Evolutionary conservation across 2,888 invertebrate genomes (phyloP).

Genomic region (Heteropelma amictum): DNA sequence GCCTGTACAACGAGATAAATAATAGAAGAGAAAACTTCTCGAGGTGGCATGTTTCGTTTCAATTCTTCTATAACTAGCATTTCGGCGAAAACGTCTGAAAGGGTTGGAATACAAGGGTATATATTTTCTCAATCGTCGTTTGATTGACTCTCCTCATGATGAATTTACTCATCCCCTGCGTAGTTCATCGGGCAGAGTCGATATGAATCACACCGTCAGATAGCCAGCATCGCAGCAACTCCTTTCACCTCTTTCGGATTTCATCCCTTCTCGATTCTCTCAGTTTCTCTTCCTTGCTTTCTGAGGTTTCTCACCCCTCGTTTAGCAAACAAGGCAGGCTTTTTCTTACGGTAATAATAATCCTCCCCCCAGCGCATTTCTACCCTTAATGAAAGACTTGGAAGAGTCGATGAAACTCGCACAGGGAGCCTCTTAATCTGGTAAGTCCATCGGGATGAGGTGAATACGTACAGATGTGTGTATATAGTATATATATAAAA

Average conservation of each 20-base stretch:
- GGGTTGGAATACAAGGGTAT: constrained; percentile 23
- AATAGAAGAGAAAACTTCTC: background rate
- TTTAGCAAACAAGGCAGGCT: constrained; percentile 75
- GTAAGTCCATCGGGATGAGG: constrained; percentile 73
- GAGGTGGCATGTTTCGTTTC: constrained; percentile 15
- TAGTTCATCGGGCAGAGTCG: constrained; percentile 31
- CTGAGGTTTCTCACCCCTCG: constrained; percentile 64
- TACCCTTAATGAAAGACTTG: constrained; percentile 77
- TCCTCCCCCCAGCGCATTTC: constrained; percentile 61
- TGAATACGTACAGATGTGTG: constrained; percentile 61
- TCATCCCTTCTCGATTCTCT: constrained; percentile 14
- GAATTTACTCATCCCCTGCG: constrained; percentile 49
- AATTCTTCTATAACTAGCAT: constrained; percentile 18
- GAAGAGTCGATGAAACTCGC: constrained; percentile 76
- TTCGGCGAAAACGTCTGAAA: background rate
- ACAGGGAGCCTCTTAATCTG: constrained; percentile 71
- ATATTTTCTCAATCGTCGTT: constrained; percentile 49
- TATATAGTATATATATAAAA: background rate
- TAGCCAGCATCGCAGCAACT: constrained; percentile 56
- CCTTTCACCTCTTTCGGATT: constrained; percentile 66
- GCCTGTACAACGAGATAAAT: background rate
- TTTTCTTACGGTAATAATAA: constrained; percentile 75
- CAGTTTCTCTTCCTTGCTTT: background rate
- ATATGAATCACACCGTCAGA: constrained; percentile 56
- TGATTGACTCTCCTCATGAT: constrained; percentile 59